Evolutionary conservation across 2,113 vertebrate species (phyloP), one percentile per base, ranked within the genome.

Genomic region (Artemisiospiza belli): DNA sequence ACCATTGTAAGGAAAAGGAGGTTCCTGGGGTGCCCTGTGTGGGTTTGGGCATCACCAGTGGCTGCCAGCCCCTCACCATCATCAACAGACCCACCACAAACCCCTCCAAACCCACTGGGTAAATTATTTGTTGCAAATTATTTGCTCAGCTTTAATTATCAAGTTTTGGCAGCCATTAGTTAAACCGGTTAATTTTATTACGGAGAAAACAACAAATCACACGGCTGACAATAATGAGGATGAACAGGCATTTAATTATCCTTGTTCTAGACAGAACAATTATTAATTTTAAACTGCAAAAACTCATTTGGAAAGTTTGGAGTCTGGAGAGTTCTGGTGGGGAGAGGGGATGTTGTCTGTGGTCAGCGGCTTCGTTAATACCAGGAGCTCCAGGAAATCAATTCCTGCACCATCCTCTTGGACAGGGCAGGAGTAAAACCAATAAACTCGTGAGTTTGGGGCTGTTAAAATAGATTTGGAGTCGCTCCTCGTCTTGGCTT

Each of bases 231-330:
- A 95, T 96, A 96, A 96, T 90, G 95, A 96, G 94, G 92, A 83
- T 93, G 95, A 96, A 49, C 96, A 96, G 96, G 93, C 95, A 87
- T 97, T 96, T 96, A 90, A 96, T 97, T 97, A 97, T 96, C 94
- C 96, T 74, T 46, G 83, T 93, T 97, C 94, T 46, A 96, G 96
- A 96, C 95, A 79, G 95, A 95, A 84, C 94, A 95, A 97, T 97
- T 97, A 96, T 96, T 96, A 95, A 97, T 96, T 95, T 95, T 64
- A 92, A 95, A 93, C 64, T 94, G 94, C 72, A 58, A 83, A 92
- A 94, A 89, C 93, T 96, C 94, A 84, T 95, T 95, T 78, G 92
- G 33, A 93, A 95, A 97, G 93, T 97, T 96, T 76, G 90, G 94
- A 89, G 95, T 4, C 96, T 89, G 94, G 95, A 94, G 96, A 24